phyloP scores from a whole-genome alignment of 2,888 invertebrate genomes.

The Phengaris arion region DNA sequence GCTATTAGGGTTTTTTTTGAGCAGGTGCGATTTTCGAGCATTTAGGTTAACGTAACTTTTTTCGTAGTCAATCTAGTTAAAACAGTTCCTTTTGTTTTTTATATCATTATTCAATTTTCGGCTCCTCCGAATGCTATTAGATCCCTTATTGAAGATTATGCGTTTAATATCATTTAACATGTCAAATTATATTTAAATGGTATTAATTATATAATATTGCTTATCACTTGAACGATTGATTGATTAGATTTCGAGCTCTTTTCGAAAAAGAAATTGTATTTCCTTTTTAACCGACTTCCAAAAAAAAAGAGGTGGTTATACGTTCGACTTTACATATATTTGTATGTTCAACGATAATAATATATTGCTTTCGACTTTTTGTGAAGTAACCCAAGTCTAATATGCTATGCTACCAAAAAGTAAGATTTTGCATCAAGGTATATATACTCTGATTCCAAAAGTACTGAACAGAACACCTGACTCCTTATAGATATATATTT shows the following conservation, averaged over 20 bases:
- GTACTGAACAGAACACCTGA: too few species aligned
- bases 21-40: conserved; percentile 37
- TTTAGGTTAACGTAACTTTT: conserved; percentile 36
- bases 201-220: neutral
- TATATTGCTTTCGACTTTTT: too few species aligned
- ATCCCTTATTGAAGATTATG: neutral
- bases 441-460: too few species aligned
- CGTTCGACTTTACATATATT: too few species aligned
- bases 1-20: conserved; percentile 32
- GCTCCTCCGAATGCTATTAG: conserved; percentile 31
- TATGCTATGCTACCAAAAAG: too few species aligned
- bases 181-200: conserved; percentile 26
- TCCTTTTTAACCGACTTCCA: neutral
- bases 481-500: too few species aligned
- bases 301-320: too few species aligned
- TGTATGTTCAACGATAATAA: too few species aligned
- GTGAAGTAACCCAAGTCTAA: too few species aligned
- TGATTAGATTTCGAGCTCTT: neutral
- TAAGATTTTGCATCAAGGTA: too few species aligned
- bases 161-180: conserved; percentile 16
- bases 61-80: conserved; percentile 33
- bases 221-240: conserved; percentile 1
- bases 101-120: conserved; percentile 34
- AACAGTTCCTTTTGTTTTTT: conserved; percentile 36
- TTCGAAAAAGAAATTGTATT: neutral